Conservation (phyloP, 92 coral and sea anemone genomes). For the Actinostola sp. region DNA sequence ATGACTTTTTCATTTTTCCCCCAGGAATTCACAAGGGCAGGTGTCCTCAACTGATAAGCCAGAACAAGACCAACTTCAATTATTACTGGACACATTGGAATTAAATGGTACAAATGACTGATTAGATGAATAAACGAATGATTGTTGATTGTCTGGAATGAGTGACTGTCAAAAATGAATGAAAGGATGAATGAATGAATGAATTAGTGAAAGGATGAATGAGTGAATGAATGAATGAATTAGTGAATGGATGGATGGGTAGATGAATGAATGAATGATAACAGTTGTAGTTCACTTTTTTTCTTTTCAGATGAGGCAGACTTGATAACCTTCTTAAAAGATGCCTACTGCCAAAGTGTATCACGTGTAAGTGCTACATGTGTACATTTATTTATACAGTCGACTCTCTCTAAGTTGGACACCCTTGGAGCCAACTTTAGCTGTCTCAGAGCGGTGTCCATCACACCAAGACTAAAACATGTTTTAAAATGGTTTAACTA, state of each 20-base stretch:
- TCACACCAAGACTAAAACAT: too few relatives aligned
- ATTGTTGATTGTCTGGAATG: not conserved
- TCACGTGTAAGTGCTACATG: slow-evolving; percentile 19
- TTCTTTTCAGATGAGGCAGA: slow-evolving; percentile 39
- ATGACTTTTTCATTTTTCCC: too few relatives aligned
- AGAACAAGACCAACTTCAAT: slow-evolving; percentile 4
- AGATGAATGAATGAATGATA: not conserved
- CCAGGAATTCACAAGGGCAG: not conserved
- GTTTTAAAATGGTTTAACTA: too few relatives aligned
- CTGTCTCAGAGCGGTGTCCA: too few relatives aligned
- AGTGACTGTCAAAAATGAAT: too few relatives aligned
- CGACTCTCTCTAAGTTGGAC: too few relatives aligned
- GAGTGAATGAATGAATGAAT: too few relatives aligned
- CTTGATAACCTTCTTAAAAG: slow-evolving; percentile 34
- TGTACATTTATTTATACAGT: too few relatives aligned
- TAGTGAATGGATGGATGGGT: too few relatives aligned
- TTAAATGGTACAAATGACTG: not conserved
- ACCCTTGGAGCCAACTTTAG: too few relatives aligned
- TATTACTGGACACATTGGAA: slow-evolving; percentile 5
- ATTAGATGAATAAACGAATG: not conserved
- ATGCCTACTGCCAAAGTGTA: slow-evolving; percentile 20
- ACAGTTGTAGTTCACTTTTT: not conserved
- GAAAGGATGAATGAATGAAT: too few relatives aligned
- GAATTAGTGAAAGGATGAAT: too few relatives aligned
- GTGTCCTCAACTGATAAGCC: not conserved